Conservation (phyloP, 2,888 invertebrate genomes). For the Ischnus inquisitorius region DNA sequence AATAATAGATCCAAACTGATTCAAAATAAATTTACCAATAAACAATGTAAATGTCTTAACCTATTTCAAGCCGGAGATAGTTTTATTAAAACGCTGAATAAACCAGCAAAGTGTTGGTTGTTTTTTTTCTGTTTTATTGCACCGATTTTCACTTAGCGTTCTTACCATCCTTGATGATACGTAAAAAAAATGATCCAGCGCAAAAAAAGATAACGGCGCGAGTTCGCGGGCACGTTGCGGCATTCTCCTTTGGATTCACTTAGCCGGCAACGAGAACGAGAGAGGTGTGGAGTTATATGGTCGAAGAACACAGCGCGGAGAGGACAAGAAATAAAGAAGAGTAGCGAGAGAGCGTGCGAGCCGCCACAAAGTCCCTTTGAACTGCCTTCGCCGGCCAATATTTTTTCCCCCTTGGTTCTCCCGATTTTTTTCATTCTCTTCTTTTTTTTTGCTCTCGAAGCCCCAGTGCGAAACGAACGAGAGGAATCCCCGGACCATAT, state of each 20-base stretch:
- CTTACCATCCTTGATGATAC: conserved; percentile 38
- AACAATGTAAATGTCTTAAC: background rate
- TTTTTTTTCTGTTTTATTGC: background rate
- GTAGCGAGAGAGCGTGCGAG: conserved; percentile 37
- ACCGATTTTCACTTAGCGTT: background rate
- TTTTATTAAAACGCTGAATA: background rate
- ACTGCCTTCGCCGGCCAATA: conserved; percentile 51
- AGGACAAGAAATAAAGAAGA: conserved; percentile 52
- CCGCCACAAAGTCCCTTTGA: conserved; percentile 67
- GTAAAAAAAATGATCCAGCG: conserved; percentile 24
- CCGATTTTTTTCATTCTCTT: conserved; percentile 1
- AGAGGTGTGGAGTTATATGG: conserved; percentile 17
- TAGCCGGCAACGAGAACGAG: conserved; percentile 47
- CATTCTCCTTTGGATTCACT: conserved; percentile 67
- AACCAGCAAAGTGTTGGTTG: background rate
- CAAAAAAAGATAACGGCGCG: conserved; percentile 41
- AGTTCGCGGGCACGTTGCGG: conserved; percentile 66
- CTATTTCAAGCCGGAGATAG: background rate
- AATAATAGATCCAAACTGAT: no score
- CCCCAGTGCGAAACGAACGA: conserved; percentile 60
- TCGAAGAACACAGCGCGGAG: conserved; percentile 27
- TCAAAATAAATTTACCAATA: background rate
- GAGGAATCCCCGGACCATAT: conserved; percentile 10
- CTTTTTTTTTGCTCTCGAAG: conserved; percentile 53
- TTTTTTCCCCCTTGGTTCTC: conserved; percentile 41